Evolutionary conservation across 2,888 invertebrate species (phyloP).

Genomic region (Axea sp.): DNA sequence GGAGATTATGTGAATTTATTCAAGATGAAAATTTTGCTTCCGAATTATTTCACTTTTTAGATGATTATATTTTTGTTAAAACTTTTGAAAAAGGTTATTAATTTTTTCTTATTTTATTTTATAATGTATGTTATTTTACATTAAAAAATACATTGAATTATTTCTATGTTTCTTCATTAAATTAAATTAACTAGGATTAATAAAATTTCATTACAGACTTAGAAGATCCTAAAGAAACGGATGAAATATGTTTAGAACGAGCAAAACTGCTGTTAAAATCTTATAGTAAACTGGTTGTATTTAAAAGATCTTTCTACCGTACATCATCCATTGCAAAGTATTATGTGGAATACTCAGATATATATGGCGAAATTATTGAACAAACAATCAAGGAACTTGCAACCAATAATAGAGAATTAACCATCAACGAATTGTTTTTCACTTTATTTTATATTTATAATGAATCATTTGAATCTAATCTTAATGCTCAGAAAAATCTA

Average conservation of each 20-base stretch:
- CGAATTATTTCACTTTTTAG: background rate
- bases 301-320: background rate
- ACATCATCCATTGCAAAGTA: conserved; percentile 5
- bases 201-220: background rate
- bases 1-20: conserved; percentile 1
- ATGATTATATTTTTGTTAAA: conserved; percentile 9
- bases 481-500: background rate
- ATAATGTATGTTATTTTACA: too few relatives aligned
- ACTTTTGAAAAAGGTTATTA: conserved; percentile 1
- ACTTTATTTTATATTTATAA: background rate
- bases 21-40: background rate
- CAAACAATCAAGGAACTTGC: conserved; percentile 1
- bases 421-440: background rate
- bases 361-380: conserved; percentile 8
- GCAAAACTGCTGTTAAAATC: background rate
- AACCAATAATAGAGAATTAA: background rate
- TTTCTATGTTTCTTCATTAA: too few relatives aligned
- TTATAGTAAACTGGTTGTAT: conserved; percentile 12
- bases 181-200: too few relatives aligned
- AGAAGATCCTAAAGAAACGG: background rate
- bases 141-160: too few relatives aligned
- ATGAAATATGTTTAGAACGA: background rate
- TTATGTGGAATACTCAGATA: background rate
- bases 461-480: background rate
- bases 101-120: background rate